A percentile compares a stretch with the other conserved stretches of the same genome.
These are phyloP conservation scores for Verasper variegatus DNA, from an alignment of 2,113 vertebrate species.

Conservation along the genomic window DNA sequence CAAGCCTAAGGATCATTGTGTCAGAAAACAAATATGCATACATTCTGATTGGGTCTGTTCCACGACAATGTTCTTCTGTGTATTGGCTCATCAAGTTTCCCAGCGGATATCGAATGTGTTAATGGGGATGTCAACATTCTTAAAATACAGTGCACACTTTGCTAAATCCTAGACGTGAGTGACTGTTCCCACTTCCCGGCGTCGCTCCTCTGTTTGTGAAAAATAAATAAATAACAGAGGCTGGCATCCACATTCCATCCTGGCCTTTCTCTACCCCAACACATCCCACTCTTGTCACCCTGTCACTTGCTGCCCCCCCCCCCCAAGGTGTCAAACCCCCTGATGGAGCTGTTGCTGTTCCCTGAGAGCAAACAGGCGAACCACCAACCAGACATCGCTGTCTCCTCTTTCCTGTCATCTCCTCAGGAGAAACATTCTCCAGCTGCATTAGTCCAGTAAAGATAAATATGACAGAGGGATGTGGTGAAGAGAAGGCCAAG, in stretches of 20 bases:
- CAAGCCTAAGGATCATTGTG: not conserved
- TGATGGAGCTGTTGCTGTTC: slow-evolving; percentile 6
- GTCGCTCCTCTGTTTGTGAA: slow-evolving; percentile 4
- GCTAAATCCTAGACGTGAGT: slow-evolving; percentile 34
- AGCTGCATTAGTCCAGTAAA: slow-evolving; percentile 1
- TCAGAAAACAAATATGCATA: not conserved
- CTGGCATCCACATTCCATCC: slow-evolving; percentile 13
- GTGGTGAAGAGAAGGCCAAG: slow-evolving; percentile 13
- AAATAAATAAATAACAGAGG: slow-evolving; percentile 19
- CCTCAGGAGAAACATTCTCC: slow-evolving; percentile 21
- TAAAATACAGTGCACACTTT: slow-evolving; percentile 38
- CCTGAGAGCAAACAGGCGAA: slow-evolving; percentile 32
- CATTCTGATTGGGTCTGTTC: not conserved
- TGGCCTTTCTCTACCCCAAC: slow-evolving; percentile 10
- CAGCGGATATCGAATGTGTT: not conserved
- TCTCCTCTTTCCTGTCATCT: slow-evolving; percentile 51
- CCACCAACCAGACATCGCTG: slow-evolving; percentile 14
- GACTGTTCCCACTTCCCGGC: slow-evolving; percentile 19
- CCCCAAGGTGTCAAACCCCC: slow-evolving; percentile 6
- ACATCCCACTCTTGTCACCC: slow-evolving; percentile 21
- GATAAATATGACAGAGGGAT: slow-evolving; percentile 37
- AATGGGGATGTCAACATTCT: slow-evolving; percentile 10
- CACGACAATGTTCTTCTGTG: not conserved
- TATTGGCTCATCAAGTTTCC: not conserved
- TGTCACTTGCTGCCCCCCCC: slow-evolving; percentile 18